Evolutionary conservation across 2,113 vertebrate genomes (phyloP).

Genomic region (Numenius arquata): DNA sequence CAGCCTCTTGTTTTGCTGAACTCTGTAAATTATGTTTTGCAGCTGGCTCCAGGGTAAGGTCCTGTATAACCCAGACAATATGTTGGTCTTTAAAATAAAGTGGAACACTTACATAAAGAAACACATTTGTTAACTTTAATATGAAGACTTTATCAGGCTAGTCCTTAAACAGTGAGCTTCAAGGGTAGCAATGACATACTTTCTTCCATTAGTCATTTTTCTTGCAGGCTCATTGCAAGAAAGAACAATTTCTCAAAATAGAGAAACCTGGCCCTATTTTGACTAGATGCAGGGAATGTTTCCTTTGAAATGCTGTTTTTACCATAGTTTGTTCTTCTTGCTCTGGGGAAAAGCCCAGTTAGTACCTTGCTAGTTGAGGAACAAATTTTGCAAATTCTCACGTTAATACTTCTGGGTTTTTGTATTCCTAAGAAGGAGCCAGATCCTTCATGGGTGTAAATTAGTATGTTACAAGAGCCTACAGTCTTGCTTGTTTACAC

Average conservation of each 20-base stretch:
- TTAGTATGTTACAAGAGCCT: neutral
- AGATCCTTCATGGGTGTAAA: neutral
- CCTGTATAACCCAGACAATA: neutral
- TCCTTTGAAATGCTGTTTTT: neutral
- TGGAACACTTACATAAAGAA: neutral
- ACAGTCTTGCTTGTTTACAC: neutral
- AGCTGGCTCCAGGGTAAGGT: neutral
- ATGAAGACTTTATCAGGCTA: slow-evolving; percentile 1
- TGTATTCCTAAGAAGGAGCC: neutral
- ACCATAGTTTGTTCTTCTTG: neutral
- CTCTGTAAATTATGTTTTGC: neutral
- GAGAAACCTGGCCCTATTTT: neutral
- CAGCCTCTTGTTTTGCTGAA: neutral
- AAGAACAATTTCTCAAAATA: neutral
- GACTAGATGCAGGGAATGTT: neutral
- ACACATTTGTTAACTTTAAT: neutral
- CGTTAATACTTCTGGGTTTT: neutral
- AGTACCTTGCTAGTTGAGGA: neutral
- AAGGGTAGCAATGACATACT: slow-evolving; percentile 1
- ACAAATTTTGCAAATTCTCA: neutral
- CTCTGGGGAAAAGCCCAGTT: neutral
- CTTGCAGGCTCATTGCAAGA: neutral
- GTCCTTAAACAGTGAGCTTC: neutral
- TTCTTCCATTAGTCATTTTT: neutral
- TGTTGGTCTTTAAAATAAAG: neutral